Base-by-base conservation (phyloP, 2,888 invertebrate species). In the Pomacea canaliculata region DNA sequence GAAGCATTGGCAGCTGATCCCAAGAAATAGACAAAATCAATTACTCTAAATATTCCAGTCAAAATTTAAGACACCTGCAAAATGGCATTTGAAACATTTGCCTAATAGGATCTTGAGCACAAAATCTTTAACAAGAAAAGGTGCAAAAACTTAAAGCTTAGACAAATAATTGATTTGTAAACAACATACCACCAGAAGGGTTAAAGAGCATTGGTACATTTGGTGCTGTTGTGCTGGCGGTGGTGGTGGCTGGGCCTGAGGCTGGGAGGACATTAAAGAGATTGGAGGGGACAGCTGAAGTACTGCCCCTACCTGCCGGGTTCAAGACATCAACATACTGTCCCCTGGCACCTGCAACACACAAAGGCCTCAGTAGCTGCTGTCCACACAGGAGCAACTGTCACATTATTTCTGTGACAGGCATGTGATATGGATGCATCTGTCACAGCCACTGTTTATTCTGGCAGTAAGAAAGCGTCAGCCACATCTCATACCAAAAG, bases 241-340 rank as follows among this genome's bases (percentile, higher is more conserved):
- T 65, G 75, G 78, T n/a, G 78, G 81, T 67, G 46, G 19, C 13
- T 37, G 7, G 19, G 46, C 65, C 46, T 7, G 65, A 37, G 1
- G 69, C 18, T 85, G 78, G 69, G 49, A 70, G 51, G 5, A 87
- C 85, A 73, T 86, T 85, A 80, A 90, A 89, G 27, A 90, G 84
- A 76, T 76, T 83, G 60, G 84, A 79, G 7, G 91, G 88, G 19
- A 85, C 86, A 27, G 81, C 69, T 56, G 88, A 81, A 83, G 46
- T 85, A 83, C 37, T 90, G 84, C 66, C 27, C 7, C 49, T 60
- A 7, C 69, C 63, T 8, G 62, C 51, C 0, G 95, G 95, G 92
- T 96, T 96, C 92, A 96, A 94, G 78, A 97, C 96, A 92, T 97
- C 96, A 84, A 97, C 96, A 91, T 97, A 97, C 79, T 95, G 94